phyloP scores from a whole-genome alignment of 2,797 vertebrate species.

The Menidia menidia region DNA sequence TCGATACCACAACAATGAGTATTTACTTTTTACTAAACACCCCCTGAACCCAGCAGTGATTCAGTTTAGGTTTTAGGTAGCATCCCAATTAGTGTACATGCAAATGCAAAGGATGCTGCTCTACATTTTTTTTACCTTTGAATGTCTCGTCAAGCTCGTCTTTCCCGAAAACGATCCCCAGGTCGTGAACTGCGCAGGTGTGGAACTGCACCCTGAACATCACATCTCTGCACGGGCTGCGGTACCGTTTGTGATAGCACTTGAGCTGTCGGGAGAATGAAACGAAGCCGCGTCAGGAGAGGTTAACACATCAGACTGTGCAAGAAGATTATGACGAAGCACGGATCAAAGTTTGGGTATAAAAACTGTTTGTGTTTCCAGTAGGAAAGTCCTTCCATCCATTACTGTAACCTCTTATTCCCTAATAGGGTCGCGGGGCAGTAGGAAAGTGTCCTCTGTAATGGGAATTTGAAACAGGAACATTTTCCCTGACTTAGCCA shows the following conservation, averaged over 20 bases:
- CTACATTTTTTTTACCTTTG: conserved; percentile 83
- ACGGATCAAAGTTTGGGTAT: too few species aligned
- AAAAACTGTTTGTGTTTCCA: too few species aligned
- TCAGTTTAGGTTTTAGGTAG: neutral
- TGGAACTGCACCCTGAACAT: conserved; percentile 98
- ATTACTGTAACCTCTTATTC: too few species aligned
- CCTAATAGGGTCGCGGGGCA: too few species aligned
- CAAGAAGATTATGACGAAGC: too few species aligned
- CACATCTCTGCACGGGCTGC: conserved; percentile 90
- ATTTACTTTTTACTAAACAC: too few species aligned
- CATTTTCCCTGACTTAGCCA: too few species aligned
- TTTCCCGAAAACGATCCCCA: conserved; percentile 93
- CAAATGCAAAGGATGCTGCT: neutral
- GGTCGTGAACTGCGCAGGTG: conserved; percentile 95
- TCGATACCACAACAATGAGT: neutral
- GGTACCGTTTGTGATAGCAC: conserved; percentile 97
- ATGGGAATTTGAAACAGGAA: too few species aligned
- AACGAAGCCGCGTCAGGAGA: too few species aligned
- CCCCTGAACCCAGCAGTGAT: neutral
- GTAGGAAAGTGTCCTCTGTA: too few species aligned
- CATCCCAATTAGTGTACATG: neutral
- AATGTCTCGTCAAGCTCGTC: conserved; percentile 96
- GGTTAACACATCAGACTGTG: too few species aligned
- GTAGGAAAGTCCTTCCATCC: too few species aligned
- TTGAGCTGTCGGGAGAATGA: conserved; percentile 85